These are phyloP conservation scores for Hypsopygia costalis DNA, from an alignment of 2,888 invertebrate species.

Conservation along the genomic window DNA sequence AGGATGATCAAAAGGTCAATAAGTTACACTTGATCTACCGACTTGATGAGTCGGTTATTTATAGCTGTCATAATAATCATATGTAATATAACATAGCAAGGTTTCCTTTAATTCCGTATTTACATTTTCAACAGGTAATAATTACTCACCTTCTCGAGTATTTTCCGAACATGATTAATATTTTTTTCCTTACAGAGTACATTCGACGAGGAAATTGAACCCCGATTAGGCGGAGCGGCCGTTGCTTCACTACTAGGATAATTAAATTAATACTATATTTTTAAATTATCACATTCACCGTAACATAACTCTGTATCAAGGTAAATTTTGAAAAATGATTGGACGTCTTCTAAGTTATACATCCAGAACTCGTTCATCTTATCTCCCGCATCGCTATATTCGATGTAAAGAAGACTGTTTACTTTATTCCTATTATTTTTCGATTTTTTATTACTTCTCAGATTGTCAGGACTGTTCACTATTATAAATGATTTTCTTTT, in stretches of 20 bases:
- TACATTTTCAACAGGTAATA: too few relatives aligned
- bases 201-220: conserved; percentile 1
- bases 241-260: conserved; percentile 45
- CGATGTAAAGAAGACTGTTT: conserved; percentile 39
- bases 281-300: neutral
- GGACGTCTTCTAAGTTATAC: conserved; percentile 44
- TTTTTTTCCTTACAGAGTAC: conserved; percentile 1
- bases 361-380: conserved; percentile 32
- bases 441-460: conserved; percentile 3
- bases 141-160: too few relatives aligned
- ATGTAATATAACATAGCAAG: too few relatives aligned
- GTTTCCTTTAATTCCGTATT: too few relatives aligned
- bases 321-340: conserved; percentile 36
- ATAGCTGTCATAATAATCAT: too few relatives aligned
- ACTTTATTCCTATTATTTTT: conserved; percentile 11
- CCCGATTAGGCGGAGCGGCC: conserved; percentile 11
- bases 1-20: too few relatives aligned
- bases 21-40: too few relatives aligned
- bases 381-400: conserved; percentile 32
- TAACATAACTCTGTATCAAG: conserved; percentile 43
- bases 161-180: too few relatives aligned
- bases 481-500: conserved; percentile 25
- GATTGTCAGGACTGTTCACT: conserved; percentile 23
- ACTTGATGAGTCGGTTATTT: too few relatives aligned
- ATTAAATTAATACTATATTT: conserved; percentile 6